Percentiles rank a stretch among this genome's conserved stretches.
These are phyloP conservation scores for Mermis nigrescens DNA, from an alignment of 2,888 invertebrate species.

Conservation along the genomic window DNA sequence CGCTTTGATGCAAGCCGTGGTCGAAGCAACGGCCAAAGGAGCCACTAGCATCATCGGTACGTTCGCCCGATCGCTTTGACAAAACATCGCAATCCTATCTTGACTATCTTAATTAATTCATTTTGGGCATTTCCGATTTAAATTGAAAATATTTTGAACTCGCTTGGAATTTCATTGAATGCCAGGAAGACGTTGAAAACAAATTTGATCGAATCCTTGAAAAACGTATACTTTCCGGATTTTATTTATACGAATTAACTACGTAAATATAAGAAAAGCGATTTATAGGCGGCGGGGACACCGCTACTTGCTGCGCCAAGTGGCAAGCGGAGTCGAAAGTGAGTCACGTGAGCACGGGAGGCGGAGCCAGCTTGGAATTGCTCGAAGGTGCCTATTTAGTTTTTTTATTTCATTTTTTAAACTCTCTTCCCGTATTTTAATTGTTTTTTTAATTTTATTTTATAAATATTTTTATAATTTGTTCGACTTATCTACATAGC, in stretches of 20 bases:
- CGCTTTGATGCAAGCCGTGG: conserved; percentile 79
- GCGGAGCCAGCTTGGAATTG: conserved; percentile 30
- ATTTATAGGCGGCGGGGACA: conserved; percentile 60
- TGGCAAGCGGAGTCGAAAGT: conserved; percentile 89
- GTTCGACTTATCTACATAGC: too few relatives aligned
- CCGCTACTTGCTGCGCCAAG: conserved; percentile 86
- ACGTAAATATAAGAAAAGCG: too few relatives aligned
- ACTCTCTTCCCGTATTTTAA: too few relatives aligned
- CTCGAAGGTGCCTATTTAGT: conserved; percentile 31
- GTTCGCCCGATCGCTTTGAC: not conserved
- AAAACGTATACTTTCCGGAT: too few relatives aligned
- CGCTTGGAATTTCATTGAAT: too few relatives aligned
- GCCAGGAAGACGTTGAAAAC: not conserved
- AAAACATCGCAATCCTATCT: too few relatives aligned
- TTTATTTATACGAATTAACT: too few relatives aligned
- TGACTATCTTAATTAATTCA: too few relatives aligned
- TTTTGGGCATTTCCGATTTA: too few relatives aligned
- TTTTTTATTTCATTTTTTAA: too few relatives aligned
- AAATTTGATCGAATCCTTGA: not conserved
- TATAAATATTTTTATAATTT: not conserved
- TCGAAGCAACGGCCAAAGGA: conserved; percentile 59
- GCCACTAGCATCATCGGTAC: conserved; percentile 39
- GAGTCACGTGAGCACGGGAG: conserved; percentile 30
- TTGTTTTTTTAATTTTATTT: not conserved
- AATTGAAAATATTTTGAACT: too few relatives aligned